Base-by-base conservation (phyloP, 2,113 vertebrate species). In the Hippocampus comes region DNA sequence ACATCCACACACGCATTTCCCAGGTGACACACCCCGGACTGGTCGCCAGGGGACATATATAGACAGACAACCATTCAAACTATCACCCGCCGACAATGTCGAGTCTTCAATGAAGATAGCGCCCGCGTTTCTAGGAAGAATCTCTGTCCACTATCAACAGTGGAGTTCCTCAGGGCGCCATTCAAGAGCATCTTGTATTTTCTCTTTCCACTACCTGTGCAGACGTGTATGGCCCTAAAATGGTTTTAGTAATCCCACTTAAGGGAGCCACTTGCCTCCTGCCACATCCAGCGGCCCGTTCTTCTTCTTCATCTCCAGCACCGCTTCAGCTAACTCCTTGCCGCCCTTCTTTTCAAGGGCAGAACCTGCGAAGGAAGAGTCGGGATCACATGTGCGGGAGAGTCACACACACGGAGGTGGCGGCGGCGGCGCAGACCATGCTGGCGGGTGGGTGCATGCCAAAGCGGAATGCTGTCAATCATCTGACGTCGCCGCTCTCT, bases 281-380 rank as follows among this genome's bases (percentile, higher is more conserved):
- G 96, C 97, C 77, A 97, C 94, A 89, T 98, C 97, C 89, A 99
- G 90, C 0, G 96, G 96, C 18, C 96, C 97, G 1, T 96, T 97
- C 83, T 98, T 99, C 94, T 99, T 99, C 84, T 94, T 95, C 69
- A 98, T 91, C 86, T 99, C 96, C 82, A 91, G 86, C 73, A 99
- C 89, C 1, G 95, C 96, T 20, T 99, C 96, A 61, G 91, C 87
- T 84, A 98, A 97, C 81, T 98, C 96, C 91, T 98, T 98, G 76
- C 97, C 97, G 2, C 95, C 97, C 68, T 96, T 98, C 90, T 99
- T 98, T 86, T 98, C 97, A 92, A 99, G 93, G 72, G 97, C 96
- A 69, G 87, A 93, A 60, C 97, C 97, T 99, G 78, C 3, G 23
- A 63, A 87, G 87, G 88, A 75, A 90, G 43, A 41, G 61, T n/a